A percentile compares a stretch with the other conserved stretches of the same genome.
phyloP scores from a whole-genome alignment of 2,797 vertebrate genomes.

The Paratrypauchen microcephalus region DNA sequence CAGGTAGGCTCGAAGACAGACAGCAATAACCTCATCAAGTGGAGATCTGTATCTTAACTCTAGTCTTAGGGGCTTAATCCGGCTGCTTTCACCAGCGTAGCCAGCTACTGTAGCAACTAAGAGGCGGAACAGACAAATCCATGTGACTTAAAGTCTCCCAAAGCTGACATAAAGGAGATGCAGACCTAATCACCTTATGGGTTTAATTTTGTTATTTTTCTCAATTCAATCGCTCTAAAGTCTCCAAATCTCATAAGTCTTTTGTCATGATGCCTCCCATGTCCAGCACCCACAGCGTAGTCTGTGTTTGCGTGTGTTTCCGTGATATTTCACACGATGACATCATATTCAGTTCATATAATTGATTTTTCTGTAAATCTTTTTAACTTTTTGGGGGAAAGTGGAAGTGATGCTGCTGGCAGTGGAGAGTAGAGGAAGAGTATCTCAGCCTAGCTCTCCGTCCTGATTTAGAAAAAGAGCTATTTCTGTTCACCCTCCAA shows the following conservation, averaged over 20 bases:
- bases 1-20: constrained; percentile 30
- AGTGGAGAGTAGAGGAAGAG: constrained; percentile 22
- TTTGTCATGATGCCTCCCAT: constrained; percentile 21
- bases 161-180: constrained; percentile 24
- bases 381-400: constrained; percentile 41
- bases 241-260: constrained; percentile 15
- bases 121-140: constrained; percentile 47
- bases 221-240: constrained; percentile 6
- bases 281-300: constrained; percentile 12
- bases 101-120: constrained; percentile 49
- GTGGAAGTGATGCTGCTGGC: constrained; percentile 46
- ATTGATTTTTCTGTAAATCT: constrained; percentile 36
- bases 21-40: constrained; percentile 36
- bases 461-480: constrained; percentile 78
- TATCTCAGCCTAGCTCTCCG: constrained; percentile 50
- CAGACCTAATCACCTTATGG: constrained; percentile 1
- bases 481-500: constrained; percentile 74
- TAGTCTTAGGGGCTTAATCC: constrained; percentile 51
- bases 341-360: constrained; percentile 12
- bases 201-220: constrained; percentile 2
- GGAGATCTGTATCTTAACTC: constrained; percentile 57
- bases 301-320: constrained; percentile 13
- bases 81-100: constrained; percentile 30
- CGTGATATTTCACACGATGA: constrained; percentile 15
- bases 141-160: constrained; percentile 34